These are phyloP conservation scores for Tupaia chinensis DNA, from an alignment of 2,113 vertebrate species.

Conservation along the genomic window DNA sequence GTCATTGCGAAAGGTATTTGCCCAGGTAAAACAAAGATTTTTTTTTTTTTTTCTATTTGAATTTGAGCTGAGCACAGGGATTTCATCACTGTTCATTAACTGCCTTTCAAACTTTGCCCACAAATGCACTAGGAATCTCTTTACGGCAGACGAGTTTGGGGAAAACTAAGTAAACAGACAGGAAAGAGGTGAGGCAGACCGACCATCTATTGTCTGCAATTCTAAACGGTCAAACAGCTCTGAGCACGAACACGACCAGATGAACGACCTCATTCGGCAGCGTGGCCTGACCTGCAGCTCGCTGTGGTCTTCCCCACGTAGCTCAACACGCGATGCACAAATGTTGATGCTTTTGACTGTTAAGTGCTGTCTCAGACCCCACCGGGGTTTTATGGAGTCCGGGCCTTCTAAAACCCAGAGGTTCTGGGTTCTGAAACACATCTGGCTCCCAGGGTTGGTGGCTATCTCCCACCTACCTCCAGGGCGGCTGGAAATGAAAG, in stretches of 20 bases:
- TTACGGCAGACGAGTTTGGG: background rate
- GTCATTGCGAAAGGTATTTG: slow-evolving; percentile 57
- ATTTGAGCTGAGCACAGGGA: background rate
- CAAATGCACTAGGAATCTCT: slow-evolving; percentile 32
- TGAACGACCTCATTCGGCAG: background rate
- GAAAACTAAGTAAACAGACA: slow-evolving; percentile 22
- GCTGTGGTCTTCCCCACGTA: background rate
- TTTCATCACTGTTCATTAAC: slow-evolving; percentile 69
- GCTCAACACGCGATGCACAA: background rate
- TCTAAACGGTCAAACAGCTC: background rate
- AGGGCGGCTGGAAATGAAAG: background rate
- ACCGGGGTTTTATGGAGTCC: background rate
- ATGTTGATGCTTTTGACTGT: background rate
- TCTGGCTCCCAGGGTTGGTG: background rate
- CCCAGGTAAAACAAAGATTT: slow-evolving; percentile 67
- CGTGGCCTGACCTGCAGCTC: background rate
- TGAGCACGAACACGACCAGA: background rate
- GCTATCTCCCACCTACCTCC: background rate
- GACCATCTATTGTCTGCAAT: background rate
- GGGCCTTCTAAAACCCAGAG: background rate
- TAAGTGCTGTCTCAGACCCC: background rate
- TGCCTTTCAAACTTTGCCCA: slow-evolving; percentile 52
- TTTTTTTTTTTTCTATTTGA: slow-evolving; percentile 33
- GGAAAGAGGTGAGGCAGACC: background rate
- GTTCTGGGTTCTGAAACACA: slow-evolving; percentile 5